Evolutionary conservation across 2,113 vertebrate genomes (phyloP), one percentile per base, ranked within the genome.

Genomic region (Mystacornis crossleyi): DNA sequence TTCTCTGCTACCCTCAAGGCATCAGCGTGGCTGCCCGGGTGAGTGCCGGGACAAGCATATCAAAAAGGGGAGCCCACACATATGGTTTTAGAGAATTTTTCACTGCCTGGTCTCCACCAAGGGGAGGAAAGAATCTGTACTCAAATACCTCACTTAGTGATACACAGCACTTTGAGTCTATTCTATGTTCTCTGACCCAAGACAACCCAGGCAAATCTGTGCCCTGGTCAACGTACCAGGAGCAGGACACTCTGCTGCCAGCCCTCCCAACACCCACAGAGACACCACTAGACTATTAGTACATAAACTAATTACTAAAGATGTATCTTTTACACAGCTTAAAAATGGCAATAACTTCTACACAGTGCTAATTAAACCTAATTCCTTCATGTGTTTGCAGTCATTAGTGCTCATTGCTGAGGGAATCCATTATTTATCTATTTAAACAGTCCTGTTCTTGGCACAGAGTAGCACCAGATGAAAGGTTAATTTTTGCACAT

Each of bases 401-500:
- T 83, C 78, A 91, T 89, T 79, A 89, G 40, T 28, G 14, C n/a
- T 89, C 57, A 71, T 57, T 87, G 53, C 66, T 51, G 66, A 89
- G 43, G 43, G 69, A 90, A 94, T 62, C 14, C 38, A n/a, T 94
- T 93, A 85, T 75, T 85, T 91, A 82, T 70, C 65, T 77, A 38
- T 78, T 77, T n/a, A 57, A 93, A 57, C 36, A 50, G 16, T 72
- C 31, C 34, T 67, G 40, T 50, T 87, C 89, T 93, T 94, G 87
- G 74, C 73, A 70, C 13, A 47, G 54, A 57, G 48, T 13, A 94
- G 23, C 36, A 73, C 29, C 33, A 80, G 87, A 95, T 54, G 70
- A 97, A 94, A 96, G 45, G 66, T 70, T 96, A 91, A 69, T 87
- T 93, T 96, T 94, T 81, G 45, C 45, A 33, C 26, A 3, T 88